These are phyloP conservation scores for Syndactyla subalaris DNA, from an alignment of 2,797 vertebrate genomes.

Conservation along the genomic window DNA sequence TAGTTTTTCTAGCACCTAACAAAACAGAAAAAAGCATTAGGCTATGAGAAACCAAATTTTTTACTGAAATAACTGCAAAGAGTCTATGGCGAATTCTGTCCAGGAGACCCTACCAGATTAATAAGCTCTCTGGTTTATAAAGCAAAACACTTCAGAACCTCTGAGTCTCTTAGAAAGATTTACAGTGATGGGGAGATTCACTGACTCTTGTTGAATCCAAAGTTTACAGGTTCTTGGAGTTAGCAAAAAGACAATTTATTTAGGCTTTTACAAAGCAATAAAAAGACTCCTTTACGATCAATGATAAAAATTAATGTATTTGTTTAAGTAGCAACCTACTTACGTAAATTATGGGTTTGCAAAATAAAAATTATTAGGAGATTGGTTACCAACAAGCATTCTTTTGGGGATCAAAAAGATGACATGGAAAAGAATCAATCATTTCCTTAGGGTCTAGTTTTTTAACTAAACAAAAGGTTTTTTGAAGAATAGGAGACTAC, in stretches of 20 bases:
- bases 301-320: neutral
- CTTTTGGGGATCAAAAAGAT: neutral
- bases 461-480: neutral
- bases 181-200: neutral
- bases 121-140: neutral
- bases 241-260: neutral
- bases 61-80: neutral
- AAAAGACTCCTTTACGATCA: neutral
- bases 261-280: neutral
- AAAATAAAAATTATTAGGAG: neutral
- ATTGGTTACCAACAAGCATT: neutral
- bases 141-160: neutral
- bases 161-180: neutral
- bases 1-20: neutral
- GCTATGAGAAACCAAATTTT: neutral
- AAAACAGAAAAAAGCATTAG: neutral
- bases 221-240: neutral
- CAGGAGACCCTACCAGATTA: neutral
- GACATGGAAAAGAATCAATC: neutral
- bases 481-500: neutral
- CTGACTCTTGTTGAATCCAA: neutral
- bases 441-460: neutral
- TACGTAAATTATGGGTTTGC: neutral
- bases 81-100: neutral
- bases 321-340: neutral